phyloP scores from a whole-genome alignment of 1,140 invertebrate species.

The Papilio helenus region DNA sequence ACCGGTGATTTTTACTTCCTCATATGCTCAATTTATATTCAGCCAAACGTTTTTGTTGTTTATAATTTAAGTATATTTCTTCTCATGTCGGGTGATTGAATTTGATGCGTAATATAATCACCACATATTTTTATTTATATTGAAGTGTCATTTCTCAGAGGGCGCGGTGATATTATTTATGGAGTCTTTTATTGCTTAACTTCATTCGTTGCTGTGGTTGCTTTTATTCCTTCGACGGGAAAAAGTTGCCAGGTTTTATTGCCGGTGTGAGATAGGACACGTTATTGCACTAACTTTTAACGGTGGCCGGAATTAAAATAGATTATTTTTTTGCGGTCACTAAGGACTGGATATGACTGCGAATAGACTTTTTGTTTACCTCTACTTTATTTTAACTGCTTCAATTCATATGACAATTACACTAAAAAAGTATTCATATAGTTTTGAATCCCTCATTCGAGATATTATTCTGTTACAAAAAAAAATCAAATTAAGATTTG shows the following conservation, averaged over 20 bases:
- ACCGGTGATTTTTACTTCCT: no score
- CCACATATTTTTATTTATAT: slow-evolving; percentile 63
- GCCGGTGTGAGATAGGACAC: slow-evolving; percentile 81
- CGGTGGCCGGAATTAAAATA: slow-evolving; percentile 75
- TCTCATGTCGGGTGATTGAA: background rate
- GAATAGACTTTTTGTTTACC: slow-evolving; percentile 13
- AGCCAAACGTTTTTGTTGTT: no score
- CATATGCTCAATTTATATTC: no score
- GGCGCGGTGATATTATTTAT: slow-evolving; percentile 80
- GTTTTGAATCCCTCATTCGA: no score
- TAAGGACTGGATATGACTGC: slow-evolving; percentile 36
- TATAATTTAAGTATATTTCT: no score
- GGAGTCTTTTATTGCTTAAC: slow-evolving; percentile 81
- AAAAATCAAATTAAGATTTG: no score
- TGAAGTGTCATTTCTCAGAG: slow-evolving; percentile 74
- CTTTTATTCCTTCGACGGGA: slow-evolving; percentile 79
- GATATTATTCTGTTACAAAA: no score
- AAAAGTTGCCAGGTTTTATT: slow-evolving; percentile 82
- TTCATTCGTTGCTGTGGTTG: slow-evolving; percentile 80
- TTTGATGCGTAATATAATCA: slow-evolving; percentile 30
- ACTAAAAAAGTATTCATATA: background rate
- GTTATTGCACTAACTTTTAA: slow-evolving; percentile 80
- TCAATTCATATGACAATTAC: slow-evolving; percentile 12
- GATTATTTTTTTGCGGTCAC: slow-evolving; percentile 72
- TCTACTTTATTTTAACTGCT: slow-evolving; percentile 23